A percentile compares a stretch with the other conserved stretches of the same genome.
phyloP scores from a whole-genome alignment of 2,113 vertebrate genomes.

The Castor canadensis region DNA sequence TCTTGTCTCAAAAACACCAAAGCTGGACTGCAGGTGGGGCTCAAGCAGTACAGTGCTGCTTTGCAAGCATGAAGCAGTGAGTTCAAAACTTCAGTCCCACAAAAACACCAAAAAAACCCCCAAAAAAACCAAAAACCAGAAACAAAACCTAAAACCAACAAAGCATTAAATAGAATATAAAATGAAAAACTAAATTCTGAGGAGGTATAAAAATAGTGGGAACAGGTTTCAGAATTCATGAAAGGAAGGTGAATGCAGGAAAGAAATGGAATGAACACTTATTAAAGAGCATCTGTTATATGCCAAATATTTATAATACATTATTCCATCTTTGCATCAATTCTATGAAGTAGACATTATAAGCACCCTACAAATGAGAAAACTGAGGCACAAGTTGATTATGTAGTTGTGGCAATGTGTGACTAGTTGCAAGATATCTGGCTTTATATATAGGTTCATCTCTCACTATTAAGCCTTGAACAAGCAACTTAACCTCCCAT shows the following conservation, averaged over 20 bases:
- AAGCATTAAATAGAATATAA: neutral
- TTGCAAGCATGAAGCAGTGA: no score
- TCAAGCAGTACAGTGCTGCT: no score
- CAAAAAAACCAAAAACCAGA: no score
- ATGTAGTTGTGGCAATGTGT: neutral
- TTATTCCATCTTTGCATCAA: neutral
- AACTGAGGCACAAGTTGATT: neutral
- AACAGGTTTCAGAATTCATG: neutral
- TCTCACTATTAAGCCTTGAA: constrained; percentile 8
- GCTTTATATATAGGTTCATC: neutral
- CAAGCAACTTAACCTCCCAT: neutral
- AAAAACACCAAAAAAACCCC: no score
- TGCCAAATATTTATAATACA: neutral
- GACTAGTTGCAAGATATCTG: neutral
- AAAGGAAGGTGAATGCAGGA: neutral
- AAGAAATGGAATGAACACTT: neutral
- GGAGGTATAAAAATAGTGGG: neutral
- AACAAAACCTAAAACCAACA: no score
- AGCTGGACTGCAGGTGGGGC: no score
- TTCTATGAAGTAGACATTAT: neutral
- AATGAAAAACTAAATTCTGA: constrained; percentile 26
- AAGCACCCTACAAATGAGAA: neutral
- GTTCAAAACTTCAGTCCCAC: no score
- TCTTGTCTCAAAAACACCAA: no score
- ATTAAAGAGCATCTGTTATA: neutral